A percentile compares a stretch with the other conserved stretches of the same genome.
phyloP scores from a whole-genome alignment of 2,113 vertebrate genomes.

The Sinocyclocheilus anophthalmus region DNA sequence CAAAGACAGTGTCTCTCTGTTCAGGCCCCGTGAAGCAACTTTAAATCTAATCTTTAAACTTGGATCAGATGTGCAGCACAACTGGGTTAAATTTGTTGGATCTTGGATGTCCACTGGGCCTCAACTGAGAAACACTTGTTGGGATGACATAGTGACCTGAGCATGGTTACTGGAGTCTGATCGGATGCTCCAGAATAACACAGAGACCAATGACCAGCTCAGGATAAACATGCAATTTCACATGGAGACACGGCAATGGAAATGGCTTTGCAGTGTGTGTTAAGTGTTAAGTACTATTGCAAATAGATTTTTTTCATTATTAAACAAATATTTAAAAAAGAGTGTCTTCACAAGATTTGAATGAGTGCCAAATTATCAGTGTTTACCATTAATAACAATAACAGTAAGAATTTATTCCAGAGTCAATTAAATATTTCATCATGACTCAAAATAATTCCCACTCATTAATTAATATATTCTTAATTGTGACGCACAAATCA shows the following conservation, averaged over 20 bases:
- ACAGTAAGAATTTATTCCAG: not conserved
- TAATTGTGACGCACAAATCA: not conserved
- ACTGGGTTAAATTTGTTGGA: not conserved
- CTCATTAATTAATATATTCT: not conserved
- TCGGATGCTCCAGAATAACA: conserved; percentile 29
- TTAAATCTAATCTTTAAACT: not conserved
- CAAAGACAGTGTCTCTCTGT: conserved; percentile 39
- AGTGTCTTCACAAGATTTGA: not conserved
- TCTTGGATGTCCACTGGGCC: not conserved
- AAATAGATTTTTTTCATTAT: not conserved
- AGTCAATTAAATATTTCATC: not conserved
- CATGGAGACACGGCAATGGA: conserved; percentile 30
- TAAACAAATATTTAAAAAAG: conserved; percentile 3
- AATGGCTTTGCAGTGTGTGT: conserved; percentile 50
- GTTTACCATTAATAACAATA: not conserved
- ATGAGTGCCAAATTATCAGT: not conserved
- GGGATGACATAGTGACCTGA: conserved; percentile 41
- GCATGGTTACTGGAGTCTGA: conserved; percentile 46
- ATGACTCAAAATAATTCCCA: not conserved
- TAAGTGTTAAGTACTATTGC: conserved; percentile 20
- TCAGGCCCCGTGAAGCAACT: not conserved
- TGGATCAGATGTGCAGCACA: not conserved
- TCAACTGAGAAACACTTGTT: conserved; percentile 54
- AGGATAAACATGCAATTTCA: conserved; percentile 52
- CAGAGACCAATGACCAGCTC: conserved; percentile 47